These are phyloP conservation scores for Machaerirhynchus nigripectus DNA, from an alignment of 2,113 vertebrate species.

Conservation along the genomic window DNA sequence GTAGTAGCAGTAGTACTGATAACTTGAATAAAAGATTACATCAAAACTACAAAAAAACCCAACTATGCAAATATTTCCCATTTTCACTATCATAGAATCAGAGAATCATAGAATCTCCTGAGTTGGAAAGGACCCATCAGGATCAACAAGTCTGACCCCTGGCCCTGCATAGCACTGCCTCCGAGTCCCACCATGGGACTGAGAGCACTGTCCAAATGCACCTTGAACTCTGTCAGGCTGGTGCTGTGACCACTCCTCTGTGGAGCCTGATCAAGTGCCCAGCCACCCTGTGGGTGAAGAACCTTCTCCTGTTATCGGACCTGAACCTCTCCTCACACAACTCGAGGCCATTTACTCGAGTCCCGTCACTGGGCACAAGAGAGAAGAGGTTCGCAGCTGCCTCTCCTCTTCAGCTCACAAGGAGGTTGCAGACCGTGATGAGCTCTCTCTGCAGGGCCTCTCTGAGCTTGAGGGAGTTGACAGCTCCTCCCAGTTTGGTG, in stretches of 20 bases:
- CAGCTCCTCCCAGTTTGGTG: background rate
- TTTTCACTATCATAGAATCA: background rate
- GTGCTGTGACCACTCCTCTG: too few relatives aligned
- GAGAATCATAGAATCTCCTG: background rate
- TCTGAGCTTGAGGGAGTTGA: background rate
- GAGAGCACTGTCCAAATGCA: background rate
- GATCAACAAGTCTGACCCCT: background rate
- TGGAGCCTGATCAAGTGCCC: background rate
- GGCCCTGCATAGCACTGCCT: too few relatives aligned
- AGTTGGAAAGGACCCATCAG: background rate
- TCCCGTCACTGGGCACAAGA: too few relatives aligned
- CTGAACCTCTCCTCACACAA: background rate
- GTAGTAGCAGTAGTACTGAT: background rate
- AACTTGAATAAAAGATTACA: background rate
- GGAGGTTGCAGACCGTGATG: too few relatives aligned
- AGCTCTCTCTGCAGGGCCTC: background rate
- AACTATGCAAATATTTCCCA: background rate
- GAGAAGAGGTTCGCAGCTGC: background rate
- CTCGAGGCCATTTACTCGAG: background rate
- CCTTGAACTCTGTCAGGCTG: background rate
- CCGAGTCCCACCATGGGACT: background rate
- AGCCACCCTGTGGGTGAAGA: background rate
- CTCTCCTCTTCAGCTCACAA: background rate
- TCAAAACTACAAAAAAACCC: background rate
- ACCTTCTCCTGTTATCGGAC: background rate